Percentiles rank a stretch among this genome's conserved stretches.
phyloP scores from a whole-genome alignment of 2,113 vertebrate genomes.

The Chitala chitala region DNA sequence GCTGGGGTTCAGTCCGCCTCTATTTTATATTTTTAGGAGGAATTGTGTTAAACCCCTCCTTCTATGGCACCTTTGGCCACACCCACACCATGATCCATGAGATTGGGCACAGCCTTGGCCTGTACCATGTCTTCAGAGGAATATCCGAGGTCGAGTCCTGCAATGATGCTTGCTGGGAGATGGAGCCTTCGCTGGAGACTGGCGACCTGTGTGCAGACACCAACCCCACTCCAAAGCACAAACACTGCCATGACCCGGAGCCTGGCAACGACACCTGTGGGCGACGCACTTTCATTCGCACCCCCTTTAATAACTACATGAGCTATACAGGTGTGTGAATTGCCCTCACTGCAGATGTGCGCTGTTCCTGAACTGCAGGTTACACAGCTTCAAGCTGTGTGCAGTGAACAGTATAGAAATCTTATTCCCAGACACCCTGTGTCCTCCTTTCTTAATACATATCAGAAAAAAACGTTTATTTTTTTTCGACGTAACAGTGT shows the following conservation, averaged over 20 bases:
- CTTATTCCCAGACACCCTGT: too few species aligned
- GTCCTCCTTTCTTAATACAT: too few species aligned
- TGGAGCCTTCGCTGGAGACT: conserved; percentile 87
- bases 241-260: conserved; percentile 83
- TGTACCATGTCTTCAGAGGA: conserved; percentile 94
- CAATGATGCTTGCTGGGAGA: conserved; percentile 92
- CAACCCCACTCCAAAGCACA: conserved; percentile 90
- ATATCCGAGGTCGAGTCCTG: conserved; percentile 95
- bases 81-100: conserved; percentile 98
- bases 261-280: conserved; percentile 92
- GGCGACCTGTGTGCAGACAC: conserved; percentile 94
- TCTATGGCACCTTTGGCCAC: conserved; percentile 93
- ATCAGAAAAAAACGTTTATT: too few species aligned
- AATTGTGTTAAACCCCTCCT: conserved; percentile 93
- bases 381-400: not conserved
- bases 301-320: conserved; percentile 97
- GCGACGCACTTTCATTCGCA: conserved; percentile 76
- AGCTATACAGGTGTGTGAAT: conserved; percentile 84
- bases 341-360: too few species aligned
- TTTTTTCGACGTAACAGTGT: too few species aligned
- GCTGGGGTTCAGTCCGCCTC: not conserved
- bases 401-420: too few species aligned
- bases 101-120: conserved; percentile 90
- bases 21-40: conserved; percentile 78
- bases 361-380: not conserved